Evolutionary conservation across 1,140 invertebrate genomes (phyloP).

Genomic region (Hypothenemus hampei): DNA sequence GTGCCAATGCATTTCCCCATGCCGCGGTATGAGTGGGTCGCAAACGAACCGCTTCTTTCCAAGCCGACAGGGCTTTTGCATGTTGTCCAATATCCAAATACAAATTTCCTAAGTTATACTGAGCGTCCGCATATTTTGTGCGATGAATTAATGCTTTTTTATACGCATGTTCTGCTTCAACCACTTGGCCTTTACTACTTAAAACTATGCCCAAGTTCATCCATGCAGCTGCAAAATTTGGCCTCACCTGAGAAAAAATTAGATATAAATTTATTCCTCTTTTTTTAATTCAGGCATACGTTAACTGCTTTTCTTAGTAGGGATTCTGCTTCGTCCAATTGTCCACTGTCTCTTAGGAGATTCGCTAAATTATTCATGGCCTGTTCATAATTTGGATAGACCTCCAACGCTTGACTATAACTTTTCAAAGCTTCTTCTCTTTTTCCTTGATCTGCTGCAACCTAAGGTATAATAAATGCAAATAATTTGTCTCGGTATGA

Average conservation of each 20-base stretch:
- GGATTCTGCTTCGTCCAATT: slow-evolving; percentile 68
- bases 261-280: slow-evolving; percentile 15
- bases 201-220: slow-evolving; percentile 96
- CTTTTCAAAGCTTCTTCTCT: slow-evolving; percentile 63
- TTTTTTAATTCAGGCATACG: slow-evolving; percentile 71
- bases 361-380: slow-evolving; percentile 97
- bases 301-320: slow-evolving; percentile 70
- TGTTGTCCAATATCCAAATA: slow-evolving; percentile 55
- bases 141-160: slow-evolving; percentile 69
- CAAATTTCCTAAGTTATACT: slow-evolving; percentile 92
- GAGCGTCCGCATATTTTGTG: slow-evolving; percentile 83
- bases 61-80: slow-evolving; percentile 57
- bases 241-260: slow-evolving; percentile 48
- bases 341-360: slow-evolving; percentile 74
- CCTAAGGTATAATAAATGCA: slow-evolving; percentile 5
- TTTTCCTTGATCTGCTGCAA: slow-evolving; percentile 71
- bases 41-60: slow-evolving; percentile 73
- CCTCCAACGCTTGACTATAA: slow-evolving; percentile 54
- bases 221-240: slow-evolving; percentile 91
- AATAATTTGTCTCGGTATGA: neutral
- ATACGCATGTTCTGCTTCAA: slow-evolving; percentile 76
- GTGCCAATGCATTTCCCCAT: slow-evolving; percentile 87
- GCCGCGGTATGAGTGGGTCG: slow-evolving; percentile 75
- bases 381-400: slow-evolving; percentile 90
- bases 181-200: slow-evolving; percentile 63